A percentile compares a stretch with the other conserved stretches of the same genome.
These are phyloP conservation scores for Pelobates cultripes DNA, from an alignment of 2,797 vertebrate species.

Conservation along the genomic window DNA sequence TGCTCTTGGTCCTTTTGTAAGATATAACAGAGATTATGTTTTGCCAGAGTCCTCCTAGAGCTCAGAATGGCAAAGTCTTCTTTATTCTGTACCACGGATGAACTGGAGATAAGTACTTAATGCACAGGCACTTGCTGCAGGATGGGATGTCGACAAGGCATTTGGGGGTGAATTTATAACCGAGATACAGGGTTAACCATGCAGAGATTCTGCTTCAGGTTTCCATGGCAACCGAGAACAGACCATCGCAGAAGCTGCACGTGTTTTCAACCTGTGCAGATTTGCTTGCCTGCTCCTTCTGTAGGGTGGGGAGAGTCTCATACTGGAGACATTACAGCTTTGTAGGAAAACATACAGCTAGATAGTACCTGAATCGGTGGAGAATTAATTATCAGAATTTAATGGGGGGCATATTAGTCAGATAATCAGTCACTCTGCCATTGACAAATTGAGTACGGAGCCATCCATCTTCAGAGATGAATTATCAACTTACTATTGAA, in stretches of 20 bases:
- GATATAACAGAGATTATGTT: neutral
- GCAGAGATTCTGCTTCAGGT: neutral
- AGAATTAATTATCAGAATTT: no score
- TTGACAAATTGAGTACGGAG: no score
- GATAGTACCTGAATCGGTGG: no score
- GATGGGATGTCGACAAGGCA: neutral
- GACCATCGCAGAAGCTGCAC: neutral
- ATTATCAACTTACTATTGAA: no score
- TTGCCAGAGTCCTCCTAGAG: neutral
- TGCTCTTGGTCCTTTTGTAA: neutral
- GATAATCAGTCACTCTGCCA: no score
- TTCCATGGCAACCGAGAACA: conserved; percentile 2
- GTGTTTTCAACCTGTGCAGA: neutral
- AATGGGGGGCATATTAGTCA: no score
- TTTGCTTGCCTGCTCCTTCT: neutral
- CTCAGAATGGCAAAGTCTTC: no score
- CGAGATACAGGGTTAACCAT: neutral
- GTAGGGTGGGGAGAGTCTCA: neutral
- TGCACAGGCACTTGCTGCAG: neutral
- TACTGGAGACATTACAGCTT: no score
- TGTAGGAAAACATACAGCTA: no score
- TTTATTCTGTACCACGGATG: no score
- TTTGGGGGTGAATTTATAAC: neutral
- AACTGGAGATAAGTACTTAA: no score
- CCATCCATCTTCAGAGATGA: no score